Evolutionary conservation across 2,888 invertebrate genomes (phyloP).

Genomic region (Eugnorisma glareosa): DNA sequence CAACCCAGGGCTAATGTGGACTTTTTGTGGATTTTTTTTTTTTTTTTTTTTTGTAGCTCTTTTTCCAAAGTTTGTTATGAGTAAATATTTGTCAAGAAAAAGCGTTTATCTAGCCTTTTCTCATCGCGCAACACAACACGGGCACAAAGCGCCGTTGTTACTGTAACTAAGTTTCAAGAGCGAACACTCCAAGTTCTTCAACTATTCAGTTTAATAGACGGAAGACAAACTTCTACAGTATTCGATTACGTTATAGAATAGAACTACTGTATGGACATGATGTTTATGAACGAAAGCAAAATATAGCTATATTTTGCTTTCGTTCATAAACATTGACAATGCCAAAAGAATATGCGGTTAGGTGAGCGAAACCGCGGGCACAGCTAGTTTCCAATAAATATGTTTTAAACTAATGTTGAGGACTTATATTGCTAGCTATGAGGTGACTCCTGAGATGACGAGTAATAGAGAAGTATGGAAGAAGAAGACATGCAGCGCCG

Average conservation of each 20-base stretch:
- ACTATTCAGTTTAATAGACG: conserved; percentile 50
- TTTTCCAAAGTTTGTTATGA: neutral
- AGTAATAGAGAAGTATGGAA: neutral
- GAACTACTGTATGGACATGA: neutral
- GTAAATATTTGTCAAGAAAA: neutral
- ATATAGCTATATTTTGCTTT: no score
- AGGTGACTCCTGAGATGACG: neutral
- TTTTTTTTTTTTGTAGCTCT: neutral
- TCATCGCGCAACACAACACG: conserved; percentile 8
- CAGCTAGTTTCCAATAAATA: neutral
- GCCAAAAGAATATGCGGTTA: no score
- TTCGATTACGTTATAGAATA: conserved; percentile 11
- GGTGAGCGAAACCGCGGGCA: no score
- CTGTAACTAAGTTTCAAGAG: conserved; percentile 13
- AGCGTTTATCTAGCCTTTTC: conserved; percentile 3
- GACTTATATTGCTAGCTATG: neutral
- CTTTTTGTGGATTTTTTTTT: no score
- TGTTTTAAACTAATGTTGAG: neutral
- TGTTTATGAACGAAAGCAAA: no score
- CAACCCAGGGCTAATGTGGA: neutral
- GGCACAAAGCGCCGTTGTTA: conserved; percentile 10
- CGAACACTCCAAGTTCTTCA: conserved; percentile 41
- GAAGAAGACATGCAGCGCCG: neutral
- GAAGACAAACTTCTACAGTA: conserved; percentile 35
- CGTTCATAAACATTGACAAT: no score